A percentile compares a stretch with the other conserved stretches of the same genome.
Conservation (phyloP, 2,888 invertebrate genomes). For the Drosophila bunnanda region DNA sequence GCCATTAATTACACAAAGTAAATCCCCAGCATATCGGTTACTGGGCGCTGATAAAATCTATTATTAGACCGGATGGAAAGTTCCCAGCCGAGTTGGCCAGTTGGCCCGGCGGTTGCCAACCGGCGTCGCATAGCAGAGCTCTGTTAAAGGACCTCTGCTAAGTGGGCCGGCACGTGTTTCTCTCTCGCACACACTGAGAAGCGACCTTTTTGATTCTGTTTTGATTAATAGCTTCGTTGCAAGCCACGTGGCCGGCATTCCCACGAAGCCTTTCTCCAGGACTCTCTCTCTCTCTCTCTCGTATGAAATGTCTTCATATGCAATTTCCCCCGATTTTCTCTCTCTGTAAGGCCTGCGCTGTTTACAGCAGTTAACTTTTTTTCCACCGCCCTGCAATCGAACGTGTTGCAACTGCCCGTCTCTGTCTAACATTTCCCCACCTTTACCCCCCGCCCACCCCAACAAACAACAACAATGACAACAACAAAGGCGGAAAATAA, state of each 20-base stretch:
- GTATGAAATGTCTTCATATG: neutral
- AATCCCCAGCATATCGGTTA: constrained; percentile 13
- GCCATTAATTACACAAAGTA: constrained; percentile 31
- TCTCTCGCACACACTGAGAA: constrained; percentile 74
- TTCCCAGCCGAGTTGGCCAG: constrained; percentile 36
- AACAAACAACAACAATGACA: constrained; percentile 2
- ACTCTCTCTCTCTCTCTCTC: neutral
- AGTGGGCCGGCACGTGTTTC: constrained; percentile 79
- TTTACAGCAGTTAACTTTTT: constrained; percentile 69
- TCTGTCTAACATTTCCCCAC: constrained; percentile 64
- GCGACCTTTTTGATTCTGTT: constrained; percentile 75
- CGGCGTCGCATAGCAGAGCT: constrained; percentile 41
- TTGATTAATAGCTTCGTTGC: constrained; percentile 80
- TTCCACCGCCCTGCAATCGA: constrained; percentile 62
- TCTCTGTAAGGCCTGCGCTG: constrained; percentile 53
- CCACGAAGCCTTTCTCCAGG: constrained; percentile 19
- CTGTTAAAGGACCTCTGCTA: constrained; percentile 59
- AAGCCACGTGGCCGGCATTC: constrained; percentile 76
- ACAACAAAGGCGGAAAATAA: constrained; percentile 25
- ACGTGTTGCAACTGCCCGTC: constrained; percentile 70
- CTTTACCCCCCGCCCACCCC: constrained; percentile 3
- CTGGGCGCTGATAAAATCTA: constrained; percentile 29
- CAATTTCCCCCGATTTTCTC: constrained; percentile 23
- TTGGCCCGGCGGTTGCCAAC: constrained; percentile 68
- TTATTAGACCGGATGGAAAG: constrained; percentile 50